Conservation (phyloP, 2,797 vertebrate species). For the Gephyroberyx darwinii region DNA sequence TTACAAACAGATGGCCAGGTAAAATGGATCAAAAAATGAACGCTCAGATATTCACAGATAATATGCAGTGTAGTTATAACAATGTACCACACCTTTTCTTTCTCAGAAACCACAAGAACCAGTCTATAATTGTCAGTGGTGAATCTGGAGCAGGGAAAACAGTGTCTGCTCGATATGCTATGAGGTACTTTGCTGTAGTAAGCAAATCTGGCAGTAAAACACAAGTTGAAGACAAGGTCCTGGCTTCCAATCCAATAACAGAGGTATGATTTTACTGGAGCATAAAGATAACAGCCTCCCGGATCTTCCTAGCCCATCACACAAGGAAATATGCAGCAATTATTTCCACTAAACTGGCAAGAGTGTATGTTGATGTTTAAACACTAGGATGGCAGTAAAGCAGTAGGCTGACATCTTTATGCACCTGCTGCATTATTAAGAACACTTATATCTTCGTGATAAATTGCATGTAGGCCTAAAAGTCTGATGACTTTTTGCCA, state of each 20-base stretch:
- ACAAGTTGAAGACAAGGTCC: conserved; percentile 93
- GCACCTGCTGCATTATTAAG: not conserved
- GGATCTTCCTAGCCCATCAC: not conserved
- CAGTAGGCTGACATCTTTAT: not conserved
- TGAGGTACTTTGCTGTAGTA: conserved; percentile 97
- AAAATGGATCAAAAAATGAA: conserved; percentile 19
- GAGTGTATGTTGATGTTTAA: not conserved
- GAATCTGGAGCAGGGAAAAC: conserved; percentile 99
- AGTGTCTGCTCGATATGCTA: conserved; percentile 94
- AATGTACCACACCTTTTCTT: not conserved
- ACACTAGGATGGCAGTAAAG: not conserved
- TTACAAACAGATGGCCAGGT: conserved; percentile 99
- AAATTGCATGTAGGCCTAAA: not conserved
- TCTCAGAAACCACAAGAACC: conserved; percentile 92
- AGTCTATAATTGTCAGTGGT: conserved; percentile 97
- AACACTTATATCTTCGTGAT: not conserved
- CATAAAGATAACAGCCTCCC: not conserved
- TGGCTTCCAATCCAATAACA: conserved; percentile 96
- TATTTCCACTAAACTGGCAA: not conserved
- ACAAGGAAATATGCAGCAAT: not conserved
- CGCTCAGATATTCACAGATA: not conserved
- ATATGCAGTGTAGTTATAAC: not conserved
- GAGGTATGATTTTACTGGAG: conserved; percentile 82
- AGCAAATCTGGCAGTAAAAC: conserved; percentile 92
- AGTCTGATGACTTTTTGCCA: conserved; percentile 57